These are phyloP conservation scores for Vipera latastei DNA, from an alignment of 2,797 vertebrate genomes.

Conservation along the genomic window DNA sequence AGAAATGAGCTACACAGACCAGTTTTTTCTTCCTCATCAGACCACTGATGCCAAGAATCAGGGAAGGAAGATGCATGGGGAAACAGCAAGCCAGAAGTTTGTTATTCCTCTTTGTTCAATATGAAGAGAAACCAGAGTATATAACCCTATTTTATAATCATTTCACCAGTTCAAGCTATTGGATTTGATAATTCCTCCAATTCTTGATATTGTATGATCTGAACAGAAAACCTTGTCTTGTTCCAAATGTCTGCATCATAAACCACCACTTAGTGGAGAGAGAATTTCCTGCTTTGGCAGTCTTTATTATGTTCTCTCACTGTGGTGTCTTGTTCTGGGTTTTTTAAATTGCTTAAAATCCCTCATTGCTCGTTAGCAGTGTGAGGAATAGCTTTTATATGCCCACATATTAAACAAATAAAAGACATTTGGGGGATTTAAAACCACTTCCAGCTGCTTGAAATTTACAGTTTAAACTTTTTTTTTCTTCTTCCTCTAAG, in stretches of 20 bases:
- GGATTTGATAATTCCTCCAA: neutral
- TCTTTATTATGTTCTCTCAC: slow-evolving; percentile 52
- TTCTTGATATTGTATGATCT: neutral
- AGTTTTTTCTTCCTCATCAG: neutral
- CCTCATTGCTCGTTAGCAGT: slow-evolving; percentile 50
- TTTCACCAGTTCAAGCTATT: neutral
- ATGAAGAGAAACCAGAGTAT: neutral
- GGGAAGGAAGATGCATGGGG: neutral
- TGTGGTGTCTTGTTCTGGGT: slow-evolving; percentile 53
- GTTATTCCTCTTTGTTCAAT: neutral
- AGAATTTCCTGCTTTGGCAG: slow-evolving; percentile 52
- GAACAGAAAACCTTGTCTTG: neutral
- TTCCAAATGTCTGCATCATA: slow-evolving; percentile 36
- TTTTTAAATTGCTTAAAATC: slow-evolving; percentile 44
- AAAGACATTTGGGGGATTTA: slow-evolving; percentile 55
- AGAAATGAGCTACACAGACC: neutral
- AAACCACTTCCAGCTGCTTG: slow-evolving; percentile 52
- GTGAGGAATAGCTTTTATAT: slow-evolving; percentile 52
- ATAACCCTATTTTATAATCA: neutral
- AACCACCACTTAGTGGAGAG: slow-evolving; percentile 39
- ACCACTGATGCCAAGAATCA: neutral
- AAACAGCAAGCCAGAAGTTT: neutral
- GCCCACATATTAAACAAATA: slow-evolving; percentile 58
- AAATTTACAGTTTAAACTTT: slow-evolving; percentile 53
- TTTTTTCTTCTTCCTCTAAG: slow-evolving; percentile 34